Evolutionary conservation across 2,888 invertebrate genomes (phyloP), one percentile per base, ranked within the genome.

Genomic region (Athalia circularis): DNA sequence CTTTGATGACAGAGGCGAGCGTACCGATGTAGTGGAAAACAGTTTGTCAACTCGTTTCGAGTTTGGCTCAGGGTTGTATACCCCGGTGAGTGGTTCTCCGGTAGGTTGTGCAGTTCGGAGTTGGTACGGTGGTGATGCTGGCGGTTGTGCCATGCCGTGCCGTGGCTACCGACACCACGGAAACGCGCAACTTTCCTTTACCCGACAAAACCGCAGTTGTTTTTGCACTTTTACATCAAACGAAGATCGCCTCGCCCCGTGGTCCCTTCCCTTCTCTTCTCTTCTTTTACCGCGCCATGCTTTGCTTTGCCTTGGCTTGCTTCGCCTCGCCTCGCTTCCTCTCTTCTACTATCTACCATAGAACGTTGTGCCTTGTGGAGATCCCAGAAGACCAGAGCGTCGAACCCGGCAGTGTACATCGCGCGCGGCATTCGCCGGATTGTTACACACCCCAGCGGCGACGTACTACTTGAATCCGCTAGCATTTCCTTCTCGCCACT

Each of bases 41-140:
- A 88, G 88, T 89, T 89, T 87, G 86, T 88, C 87, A 87, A 89
- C 88, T 89, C 87, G 87, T 87, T 87, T 85, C 86, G 83, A 84
- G 85, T 80, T 77, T 78, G 82, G 77, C 79, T 75, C 81, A 64
- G 77, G 77, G 78, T 80, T 79, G 79, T 83, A 82, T 81, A 45
- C 61, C 72, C 47, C 59, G 13, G 59, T 13, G 11, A 68, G 68
- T 68, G 52, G 68, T 52, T 68, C 54, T 57, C 72, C 47, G 72
- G 45, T 47, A 8, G 47, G 61, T 61, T 61, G 61, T 15, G 29
- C 29, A 29, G 29, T 29, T 29, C 1, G 29, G 2, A 29, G 29
- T 29, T 29, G 29, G 29, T 29, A 29, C 29, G 29, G 29, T 61
- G 61, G 13, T 61, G 52, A 7, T 52, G 52, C 43, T 65, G 65